A percentile compares a stretch with the other conserved stretches of the same genome.
Conservation (phyloP, 2,888 invertebrate genomes). For the Rhabditophanes sp. region DNA sequence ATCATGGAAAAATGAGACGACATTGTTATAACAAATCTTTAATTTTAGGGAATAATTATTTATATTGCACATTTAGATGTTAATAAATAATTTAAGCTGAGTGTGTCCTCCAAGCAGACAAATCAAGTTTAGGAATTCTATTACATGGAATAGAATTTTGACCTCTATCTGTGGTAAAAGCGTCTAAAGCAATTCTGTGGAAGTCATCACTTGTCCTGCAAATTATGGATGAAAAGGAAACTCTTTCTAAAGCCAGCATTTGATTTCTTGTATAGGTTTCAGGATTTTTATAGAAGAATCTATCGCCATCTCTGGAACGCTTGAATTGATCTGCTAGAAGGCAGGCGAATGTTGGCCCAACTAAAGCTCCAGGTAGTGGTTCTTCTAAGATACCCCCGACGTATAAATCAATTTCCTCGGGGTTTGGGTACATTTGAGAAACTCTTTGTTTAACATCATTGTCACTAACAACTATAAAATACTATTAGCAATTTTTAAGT, state of each 20-base stretch:
- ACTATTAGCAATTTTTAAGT: background rate
- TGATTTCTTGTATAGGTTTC: constrained; percentile 26
- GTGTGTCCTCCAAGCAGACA: too few species aligned
- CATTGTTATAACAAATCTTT: too few species aligned
- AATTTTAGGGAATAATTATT: too few species aligned
- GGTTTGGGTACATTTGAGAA: constrained; percentile 18
- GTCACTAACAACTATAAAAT: constrained; percentile 28
- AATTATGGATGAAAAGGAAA: constrained; percentile 13
- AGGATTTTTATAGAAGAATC: constrained; percentile 37
- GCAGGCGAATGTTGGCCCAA: constrained; percentile 49
- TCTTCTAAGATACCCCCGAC: constrained; percentile 49
- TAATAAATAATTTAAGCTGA: too few species aligned
- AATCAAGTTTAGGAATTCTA: too few species aligned
- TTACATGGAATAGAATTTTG: too few species aligned
- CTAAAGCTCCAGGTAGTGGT: constrained; percentile 45
- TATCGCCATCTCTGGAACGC: constrained; percentile 47
- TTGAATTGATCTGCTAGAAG: constrained; percentile 49
- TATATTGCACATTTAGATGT: too few species aligned
- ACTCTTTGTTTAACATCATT: constrained; percentile 27
- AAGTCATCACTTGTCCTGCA: constrained; percentile 18
- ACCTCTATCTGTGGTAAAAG: too few species aligned
- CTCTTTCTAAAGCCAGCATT: constrained; percentile 11
- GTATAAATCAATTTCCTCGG: constrained; percentile 46
- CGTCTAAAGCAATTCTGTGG: too few species aligned
- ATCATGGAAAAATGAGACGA: too few species aligned